phyloP scores from a whole-genome alignment of 2,888 invertebrate genomes.

The Agrypnus murinus region DNA sequence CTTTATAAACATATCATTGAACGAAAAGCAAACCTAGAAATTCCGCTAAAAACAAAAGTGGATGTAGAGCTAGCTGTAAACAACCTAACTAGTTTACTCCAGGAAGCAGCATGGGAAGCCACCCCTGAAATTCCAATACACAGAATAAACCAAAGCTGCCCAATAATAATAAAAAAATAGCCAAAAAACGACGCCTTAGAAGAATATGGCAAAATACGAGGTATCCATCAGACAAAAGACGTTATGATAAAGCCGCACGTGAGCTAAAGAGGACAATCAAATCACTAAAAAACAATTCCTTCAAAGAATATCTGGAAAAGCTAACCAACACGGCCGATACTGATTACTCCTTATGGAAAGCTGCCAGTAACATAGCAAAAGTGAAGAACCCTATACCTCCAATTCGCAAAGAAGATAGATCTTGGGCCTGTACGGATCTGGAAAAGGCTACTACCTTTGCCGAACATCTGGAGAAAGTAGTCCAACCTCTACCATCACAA shows the following conservation, averaged over 20 bases:
- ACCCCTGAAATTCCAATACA: constrained; percentile 12
- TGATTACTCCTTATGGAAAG: constrained; percentile 8
- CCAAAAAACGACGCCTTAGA: not conserved
- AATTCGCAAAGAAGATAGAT: not conserved
- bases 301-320: not conserved
- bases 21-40: constrained; percentile 9
- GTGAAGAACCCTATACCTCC: not conserved
- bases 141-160: constrained; percentile 26
- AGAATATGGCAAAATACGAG: constrained; percentile 5
- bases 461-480: not conserved
- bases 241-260: not conserved
- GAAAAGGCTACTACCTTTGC: not conserved
- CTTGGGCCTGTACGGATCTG: not conserved
- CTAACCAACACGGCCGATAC: not conserved
- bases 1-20: constrained; percentile 4
- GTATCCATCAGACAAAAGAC: too few relatives aligned
- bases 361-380: not conserved
- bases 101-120: constrained; percentile 16
- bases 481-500: not conserved
- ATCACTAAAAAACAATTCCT: too few relatives aligned
- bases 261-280: too few relatives aligned
- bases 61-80: constrained; percentile 24
- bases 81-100: constrained; percentile 9
- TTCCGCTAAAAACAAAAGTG: constrained; percentile 14
- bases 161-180: constrained; percentile 12